phyloP scores from a whole-genome alignment of 2,113 vertebrate species.

The Triplophysa tibetana region DNA sequence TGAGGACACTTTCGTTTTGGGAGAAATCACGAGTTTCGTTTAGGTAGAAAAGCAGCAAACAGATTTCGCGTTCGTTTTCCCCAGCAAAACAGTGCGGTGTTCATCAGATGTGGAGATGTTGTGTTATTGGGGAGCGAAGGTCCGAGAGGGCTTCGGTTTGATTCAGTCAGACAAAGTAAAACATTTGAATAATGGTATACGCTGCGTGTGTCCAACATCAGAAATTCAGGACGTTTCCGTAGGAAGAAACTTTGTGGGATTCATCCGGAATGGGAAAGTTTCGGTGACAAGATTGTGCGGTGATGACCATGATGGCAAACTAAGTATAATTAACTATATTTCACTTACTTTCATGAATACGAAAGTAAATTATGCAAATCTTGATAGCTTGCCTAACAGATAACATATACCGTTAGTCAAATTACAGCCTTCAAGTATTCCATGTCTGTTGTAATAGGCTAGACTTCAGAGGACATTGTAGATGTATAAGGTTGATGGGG shows the following conservation, averaged over 20 bases:
- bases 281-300: constrained; percentile 10
- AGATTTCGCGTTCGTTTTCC: no score
- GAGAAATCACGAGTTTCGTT: not conserved
- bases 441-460: no score
- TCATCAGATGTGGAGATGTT: constrained; percentile 32
- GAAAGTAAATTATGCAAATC: no score
- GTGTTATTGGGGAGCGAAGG: constrained; percentile 45
- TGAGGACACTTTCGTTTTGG: not conserved
- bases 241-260: constrained; percentile 25
- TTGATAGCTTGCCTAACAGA: no score
- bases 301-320: not conserved
- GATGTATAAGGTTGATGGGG: no score
- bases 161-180: constrained; percentile 10
- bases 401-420: no score
- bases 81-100: not conserved
- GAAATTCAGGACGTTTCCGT: constrained; percentile 26
- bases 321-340: constrained; percentile 27
- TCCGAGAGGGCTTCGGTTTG: constrained; percentile 19
- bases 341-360: no score
- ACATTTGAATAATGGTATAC: not conserved
- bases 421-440: no score
- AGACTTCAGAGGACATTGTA: no score
- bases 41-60: not conserved
- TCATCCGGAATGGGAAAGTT: constrained; percentile 37
- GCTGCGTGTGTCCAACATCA: constrained; percentile 10